Evolutionary conservation across 2,888 invertebrate genomes (phyloP), one percentile per base, ranked within the genome.

Genomic region (Coelinius sp.): DNA sequence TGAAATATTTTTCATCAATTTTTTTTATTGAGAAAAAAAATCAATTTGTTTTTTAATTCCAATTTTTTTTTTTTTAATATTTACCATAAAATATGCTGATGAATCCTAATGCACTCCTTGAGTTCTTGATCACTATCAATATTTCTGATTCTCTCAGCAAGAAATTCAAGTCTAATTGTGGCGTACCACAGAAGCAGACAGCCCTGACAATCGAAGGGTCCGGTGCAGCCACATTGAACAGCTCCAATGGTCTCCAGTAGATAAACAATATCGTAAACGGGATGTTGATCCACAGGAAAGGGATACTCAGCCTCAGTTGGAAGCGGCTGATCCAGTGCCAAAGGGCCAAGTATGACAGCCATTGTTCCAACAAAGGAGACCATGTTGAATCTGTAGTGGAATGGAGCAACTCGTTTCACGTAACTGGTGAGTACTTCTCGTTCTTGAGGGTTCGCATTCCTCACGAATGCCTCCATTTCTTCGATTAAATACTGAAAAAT

Each of bases 231-330:
- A 4, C 73, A 73, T 31, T 79, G 79, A 20, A 79, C 2, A 5
- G 74, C 75, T 10, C 56, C 73, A 0, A 78, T 25, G 14, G 76
- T 73, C 68, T 81, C 81, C 49, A 78, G 76, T 5, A 77, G 2
- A 63, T 79, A 82, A n/a, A 78, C 49, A 0, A 78, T 52, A 31
- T 73, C 75, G 17, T 27, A 69, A 0, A 73, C 7, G 14, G 74
- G 75, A 67, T 63, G 68, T 14, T 71, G n/a, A 0, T 79, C 66
- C 6, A 66, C 41, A 0, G 75, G 0, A 74, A 81, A 81, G n/a
- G 80, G 85, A 73, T 84, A 85, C 49, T 77, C 74, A 0, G 80
- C 75, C n/a, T 78, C 73, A 0, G 78, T 76, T 7, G 85, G 85
- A n/a, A 85, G 76, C 0, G 74, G 17, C 52, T 75, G 71, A 0